Percentiles rank a stretch among this genome's conserved stretches.
Conservation (phyloP, 2,888 invertebrate genomes). For the Ormyrus thymus region DNA sequence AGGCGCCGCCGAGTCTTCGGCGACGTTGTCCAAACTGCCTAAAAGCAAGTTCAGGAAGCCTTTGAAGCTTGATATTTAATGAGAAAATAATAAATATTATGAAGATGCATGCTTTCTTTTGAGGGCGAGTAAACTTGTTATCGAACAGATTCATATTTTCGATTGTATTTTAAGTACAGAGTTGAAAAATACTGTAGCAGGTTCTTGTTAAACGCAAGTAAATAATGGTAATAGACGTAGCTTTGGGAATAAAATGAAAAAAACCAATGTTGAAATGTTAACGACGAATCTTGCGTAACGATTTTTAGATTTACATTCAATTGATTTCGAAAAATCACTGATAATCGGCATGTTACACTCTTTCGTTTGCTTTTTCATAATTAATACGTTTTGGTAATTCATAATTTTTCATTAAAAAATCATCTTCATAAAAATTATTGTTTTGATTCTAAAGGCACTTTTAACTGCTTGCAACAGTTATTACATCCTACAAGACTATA, state of each 20-base stretch:
- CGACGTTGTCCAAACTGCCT: conserved; percentile 55
- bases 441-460: conserved; percentile 9
- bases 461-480: conserved; percentile 13
- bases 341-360: too few relatives aligned
- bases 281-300: conserved; percentile 8
- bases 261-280: conserved; percentile 12
- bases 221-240: conserved; percentile 22
- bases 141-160: conserved; percentile 53
- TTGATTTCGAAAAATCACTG: not conserved
- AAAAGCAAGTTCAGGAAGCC: conserved; percentile 55
- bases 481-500: not conserved
- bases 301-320: conserved; percentile 6
- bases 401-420: not conserved
- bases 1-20: conserved; percentile 24
- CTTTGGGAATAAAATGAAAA: conserved; percentile 1
- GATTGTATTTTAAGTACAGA: conserved; percentile 53
- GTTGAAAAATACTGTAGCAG: conserved; percentile 30
- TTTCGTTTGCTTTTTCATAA: too few relatives aligned
- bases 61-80: conserved; percentile 34
- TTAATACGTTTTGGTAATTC: too few relatives aligned
- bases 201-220: conserved; percentile 46
- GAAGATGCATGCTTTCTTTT: conserved; percentile 46
- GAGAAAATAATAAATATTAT: conserved; percentile 4
- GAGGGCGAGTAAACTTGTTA: conserved; percentile 46
- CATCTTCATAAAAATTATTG: not conserved